Base-by-base conservation (phyloP, 2,113 vertebrate genomes). In the Takifugu bimaculatus region DNA sequence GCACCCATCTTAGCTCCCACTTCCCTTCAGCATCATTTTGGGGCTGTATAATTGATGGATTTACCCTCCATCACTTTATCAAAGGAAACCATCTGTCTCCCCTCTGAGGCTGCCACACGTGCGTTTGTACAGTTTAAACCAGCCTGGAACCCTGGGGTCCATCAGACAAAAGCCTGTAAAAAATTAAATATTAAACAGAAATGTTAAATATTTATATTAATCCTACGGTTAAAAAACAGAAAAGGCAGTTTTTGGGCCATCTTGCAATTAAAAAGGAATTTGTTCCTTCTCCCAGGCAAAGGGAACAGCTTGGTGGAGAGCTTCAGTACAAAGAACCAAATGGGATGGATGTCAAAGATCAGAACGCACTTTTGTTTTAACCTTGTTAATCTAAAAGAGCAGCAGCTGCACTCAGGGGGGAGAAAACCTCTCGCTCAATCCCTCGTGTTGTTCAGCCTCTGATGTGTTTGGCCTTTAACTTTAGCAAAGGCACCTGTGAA, bases 171-270 rank as follows among this genome's bases (percentile, higher is more conserved):
- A 77, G 77, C 70, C 77, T 84, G 56, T 63, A 82, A 83, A 75
- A 85, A 83, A 90, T 89, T 83, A 91, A 91, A 70, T 89, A 91
- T 88, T 89, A 76, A 89, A 83, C 84, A 80, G 75, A 55, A 6
- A 69, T 72, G 75, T 92, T 88, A 91, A 92, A 89, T 86, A 90
- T 90, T 90, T 70, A 92, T 87, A 78, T 77, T 70, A 74, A 85
- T 87, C 86, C 76, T 11, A 39, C 39, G 70, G 32, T 29, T n/a
- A 35, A 53, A 20, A 74, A 65, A 71, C 70, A 75, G 72, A 77
- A 69, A 80, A 61, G 56, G 48, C 81, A 72, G 79, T 69, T 58
- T 76, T 60, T n/a, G 50, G 65, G 58, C 57, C 60, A 72, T 56
- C 50, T 55, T 70, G 72, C 74, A 80, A 88, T 88, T 80, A 83